These are phyloP conservation scores for Polydesmus complanatus DNA, from an alignment of 2,888 invertebrate species.

Conservation along the genomic window DNA sequence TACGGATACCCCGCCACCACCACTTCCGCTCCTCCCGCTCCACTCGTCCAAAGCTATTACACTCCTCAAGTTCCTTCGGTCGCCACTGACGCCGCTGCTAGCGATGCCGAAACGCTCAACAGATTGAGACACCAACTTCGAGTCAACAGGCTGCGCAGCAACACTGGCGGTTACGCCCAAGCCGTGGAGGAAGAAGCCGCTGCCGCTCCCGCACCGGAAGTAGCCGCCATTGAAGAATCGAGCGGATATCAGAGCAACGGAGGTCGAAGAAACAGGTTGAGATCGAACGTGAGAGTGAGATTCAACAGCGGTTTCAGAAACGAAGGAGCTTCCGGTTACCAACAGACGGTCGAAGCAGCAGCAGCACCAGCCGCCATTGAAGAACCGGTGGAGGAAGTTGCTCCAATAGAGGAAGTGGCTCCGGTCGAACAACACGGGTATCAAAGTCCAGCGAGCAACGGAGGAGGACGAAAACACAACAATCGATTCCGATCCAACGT, in stretches of 20 bases:
- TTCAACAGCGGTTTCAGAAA: neutral
- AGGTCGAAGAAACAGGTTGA: too few species aligned
- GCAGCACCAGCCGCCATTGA: neutral
- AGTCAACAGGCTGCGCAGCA: slow-evolving; percentile 1
- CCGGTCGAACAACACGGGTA: neutral
- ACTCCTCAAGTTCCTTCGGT: neutral
- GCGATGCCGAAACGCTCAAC: neutral
- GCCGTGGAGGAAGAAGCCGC: neutral
- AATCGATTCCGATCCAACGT: too few species aligned
- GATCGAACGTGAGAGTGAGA: too few species aligned
- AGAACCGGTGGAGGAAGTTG: neutral
- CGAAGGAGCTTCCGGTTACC: neutral
- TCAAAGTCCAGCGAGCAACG: too few species aligned
- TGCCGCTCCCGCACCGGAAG: neutral
- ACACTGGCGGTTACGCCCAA: neutral
- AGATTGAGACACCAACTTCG: neutral
- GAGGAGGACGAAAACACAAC: too few species aligned
- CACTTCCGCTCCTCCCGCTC: neutral
- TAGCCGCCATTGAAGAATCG: neutral
- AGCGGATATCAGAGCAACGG: too few species aligned
- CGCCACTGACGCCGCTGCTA: neutral
- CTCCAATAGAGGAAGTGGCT: neutral
- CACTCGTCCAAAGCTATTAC: neutral
- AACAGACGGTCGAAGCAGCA: neutral
- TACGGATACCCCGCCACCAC: neutral